Percentiles rank a stretch among this genome's conserved stretches.
Conservation (phyloP, 64 coral and sea anemone species). For the Catalaphyllia jardinei region DNA sequence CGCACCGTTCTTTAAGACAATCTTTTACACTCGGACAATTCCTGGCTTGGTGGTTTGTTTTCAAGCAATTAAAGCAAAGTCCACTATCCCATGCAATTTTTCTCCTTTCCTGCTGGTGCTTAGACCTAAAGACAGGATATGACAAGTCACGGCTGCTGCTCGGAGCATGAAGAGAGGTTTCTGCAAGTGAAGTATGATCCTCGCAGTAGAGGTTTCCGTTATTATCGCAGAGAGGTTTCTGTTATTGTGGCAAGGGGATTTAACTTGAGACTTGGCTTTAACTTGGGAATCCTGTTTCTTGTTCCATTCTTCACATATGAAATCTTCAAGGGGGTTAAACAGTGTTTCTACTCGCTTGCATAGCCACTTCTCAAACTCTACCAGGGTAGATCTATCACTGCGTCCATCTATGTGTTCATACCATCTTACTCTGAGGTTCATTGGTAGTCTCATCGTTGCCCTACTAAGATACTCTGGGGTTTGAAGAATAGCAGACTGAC, state of each 20-base stretch:
- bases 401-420: conserved; percentile 7
- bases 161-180: no score
- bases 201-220: no score
- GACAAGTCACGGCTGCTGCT: no score
- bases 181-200: no score
- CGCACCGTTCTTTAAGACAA: neutral
- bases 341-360: neutral
- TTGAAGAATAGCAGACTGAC: neutral
- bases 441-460: conserved; percentile 7
- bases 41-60: neutral
- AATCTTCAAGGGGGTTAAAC: conserved; percentile 30
- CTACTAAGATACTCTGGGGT: conserved; percentile 16
- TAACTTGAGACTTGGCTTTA: neutral
- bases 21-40: neutral
- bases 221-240: neutral
- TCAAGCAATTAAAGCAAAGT: neutral
- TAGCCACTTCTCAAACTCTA: no score
- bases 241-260: neutral
- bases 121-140: conserved; percentile 5
- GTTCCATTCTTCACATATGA: conserved; percentile 1
- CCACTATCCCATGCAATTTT: no score
- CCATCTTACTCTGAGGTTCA: neutral
- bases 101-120: neutral
- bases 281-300: no score
- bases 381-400: neutral